A percentile compares a stretch with the other conserved stretches of the same genome.
Conservation (phyloP, 2,797 vertebrate species). For the Rhynchonycteris naso region DNA sequence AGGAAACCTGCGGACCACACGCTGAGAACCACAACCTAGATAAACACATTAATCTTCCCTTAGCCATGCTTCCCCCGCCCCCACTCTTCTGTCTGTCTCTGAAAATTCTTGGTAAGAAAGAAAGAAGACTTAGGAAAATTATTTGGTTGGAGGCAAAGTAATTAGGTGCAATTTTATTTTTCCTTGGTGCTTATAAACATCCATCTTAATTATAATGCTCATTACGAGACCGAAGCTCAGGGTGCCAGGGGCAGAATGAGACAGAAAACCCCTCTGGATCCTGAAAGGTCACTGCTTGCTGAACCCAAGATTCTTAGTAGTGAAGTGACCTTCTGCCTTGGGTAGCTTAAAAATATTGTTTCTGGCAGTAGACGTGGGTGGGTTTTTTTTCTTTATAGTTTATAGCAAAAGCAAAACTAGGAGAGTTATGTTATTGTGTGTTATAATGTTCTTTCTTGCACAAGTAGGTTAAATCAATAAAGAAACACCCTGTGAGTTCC, state of each 20-base stretch:
- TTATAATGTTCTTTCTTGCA: background rate
- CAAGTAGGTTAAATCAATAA: background rate
- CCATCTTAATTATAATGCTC: slow-evolving; percentile 50
- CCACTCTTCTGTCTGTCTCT: background rate
- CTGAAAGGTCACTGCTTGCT: background rate
- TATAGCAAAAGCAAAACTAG: too few species aligned
- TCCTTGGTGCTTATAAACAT: slow-evolving; percentile 50
- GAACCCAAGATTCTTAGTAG: background rate
- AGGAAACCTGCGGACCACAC: background rate
- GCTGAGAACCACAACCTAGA: background rate
- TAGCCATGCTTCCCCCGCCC: rapidly evolving
- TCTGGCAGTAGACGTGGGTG: background rate
- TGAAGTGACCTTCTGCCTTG: background rate
- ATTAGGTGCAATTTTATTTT: slow-evolving; percentile 45
- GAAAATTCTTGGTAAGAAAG: slow-evolving; percentile 28
- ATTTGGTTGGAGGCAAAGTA: slow-evolving; percentile 55
- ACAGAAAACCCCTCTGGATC: background rate
- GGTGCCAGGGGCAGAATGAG: background rate
- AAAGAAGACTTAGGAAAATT: slow-evolving; percentile 2
- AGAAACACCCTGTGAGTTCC: background rate
- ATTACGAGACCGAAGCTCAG: background rate
- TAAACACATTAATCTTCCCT: background rate
- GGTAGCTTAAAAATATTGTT: background rate
- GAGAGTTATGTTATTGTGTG: background rate
- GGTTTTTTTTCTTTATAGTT: background rate